These are phyloP conservation scores for Polylopha cassiicola DNA, from an alignment of 2,888 invertebrate genomes.

Conservation along the genomic window DNA sequence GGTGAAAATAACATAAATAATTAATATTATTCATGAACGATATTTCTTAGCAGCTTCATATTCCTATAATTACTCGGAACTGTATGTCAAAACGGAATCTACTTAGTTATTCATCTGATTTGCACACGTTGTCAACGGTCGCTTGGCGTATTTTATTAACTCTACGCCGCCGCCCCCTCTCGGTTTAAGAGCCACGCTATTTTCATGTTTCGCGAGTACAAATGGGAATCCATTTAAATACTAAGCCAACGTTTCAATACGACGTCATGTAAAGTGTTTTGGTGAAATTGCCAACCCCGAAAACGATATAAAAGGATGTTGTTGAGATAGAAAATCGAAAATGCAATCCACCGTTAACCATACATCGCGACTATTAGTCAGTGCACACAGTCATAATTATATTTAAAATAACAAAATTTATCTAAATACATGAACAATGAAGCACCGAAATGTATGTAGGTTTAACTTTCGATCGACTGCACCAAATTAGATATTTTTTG, in stretches of 20 bases:
- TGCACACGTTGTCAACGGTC: conserved; percentile 32
- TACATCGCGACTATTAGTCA: too few species aligned
- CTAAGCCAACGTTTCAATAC: conserved; percentile 73
- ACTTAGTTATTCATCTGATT: conserved; percentile 37
- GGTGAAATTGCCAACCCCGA: conserved; percentile 18
- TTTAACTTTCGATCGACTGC: too few species aligned
- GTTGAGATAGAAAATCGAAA: conserved; percentile 13
- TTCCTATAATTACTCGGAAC: conserved; percentile 18
- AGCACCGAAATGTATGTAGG: too few species aligned
- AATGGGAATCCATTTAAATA: conserved; percentile 78
- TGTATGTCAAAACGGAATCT: conserved; percentile 19
- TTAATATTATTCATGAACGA: too few species aligned
- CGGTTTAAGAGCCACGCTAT: conserved; percentile 76
- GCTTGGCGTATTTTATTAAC: conserved; percentile 48
- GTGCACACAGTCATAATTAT: too few species aligned
- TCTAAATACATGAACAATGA: conserved; percentile 7
- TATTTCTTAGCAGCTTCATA: too few species aligned
- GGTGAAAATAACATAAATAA: too few species aligned
- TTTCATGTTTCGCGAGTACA: conserved; percentile 76
- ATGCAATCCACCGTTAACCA: conserved; percentile 22
- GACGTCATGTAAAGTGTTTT: conserved; percentile 52
- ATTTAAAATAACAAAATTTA: conserved; percentile 7
- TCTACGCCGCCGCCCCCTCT: conserved; percentile 60
- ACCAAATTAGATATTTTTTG: too few species aligned
- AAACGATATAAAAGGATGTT: conserved; percentile 9